These are phyloP conservation scores for Nomada flava DNA, from an alignment of 2,888 invertebrate species.

Conservation along the genomic window DNA sequence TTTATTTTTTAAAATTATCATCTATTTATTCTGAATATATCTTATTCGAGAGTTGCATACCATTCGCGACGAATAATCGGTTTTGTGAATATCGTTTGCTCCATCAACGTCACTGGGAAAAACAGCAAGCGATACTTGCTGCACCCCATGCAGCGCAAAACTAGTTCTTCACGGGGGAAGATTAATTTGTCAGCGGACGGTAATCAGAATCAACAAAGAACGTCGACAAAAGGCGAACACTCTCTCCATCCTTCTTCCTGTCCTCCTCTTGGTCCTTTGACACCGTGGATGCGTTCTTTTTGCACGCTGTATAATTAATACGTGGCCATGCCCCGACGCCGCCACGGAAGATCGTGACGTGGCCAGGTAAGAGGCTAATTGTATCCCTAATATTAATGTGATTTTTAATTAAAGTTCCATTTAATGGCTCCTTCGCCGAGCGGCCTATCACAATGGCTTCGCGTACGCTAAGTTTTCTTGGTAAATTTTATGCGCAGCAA, in stretches of 20 bases:
- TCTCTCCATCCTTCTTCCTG: conserved; percentile 33
- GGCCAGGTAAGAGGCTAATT: conserved; percentile 66
- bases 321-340: conserved; percentile 23
- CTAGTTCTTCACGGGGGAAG: conserved; percentile 28
- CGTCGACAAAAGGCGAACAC: conserved; percentile 46
- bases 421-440: conserved; percentile 31
- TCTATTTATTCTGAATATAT: background rate
- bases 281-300: conserved; percentile 51
- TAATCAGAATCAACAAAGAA: conserved; percentile 62
- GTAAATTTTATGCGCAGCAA: conserved; percentile 7
- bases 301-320: conserved; percentile 52
- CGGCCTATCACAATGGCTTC: conserved; percentile 11
- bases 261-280: conserved; percentile 43
- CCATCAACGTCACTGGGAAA: conserved; percentile 16
- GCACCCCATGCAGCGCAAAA: background rate
- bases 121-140: conserved; percentile 6
- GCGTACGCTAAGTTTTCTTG: background rate
- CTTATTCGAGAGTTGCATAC: background rate
- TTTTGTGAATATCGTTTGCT: conserved; percentile 1
- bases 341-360: conserved; percentile 38
- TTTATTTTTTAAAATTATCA: background rate
- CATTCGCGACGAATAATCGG: background rate
- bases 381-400: conserved; percentile 74
- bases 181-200: conserved; percentile 61
- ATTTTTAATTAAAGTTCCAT: conserved; percentile 77